phyloP scores from a whole-genome alignment of 2,888 invertebrate genomes.

The Nomada lathburiana region DNA sequence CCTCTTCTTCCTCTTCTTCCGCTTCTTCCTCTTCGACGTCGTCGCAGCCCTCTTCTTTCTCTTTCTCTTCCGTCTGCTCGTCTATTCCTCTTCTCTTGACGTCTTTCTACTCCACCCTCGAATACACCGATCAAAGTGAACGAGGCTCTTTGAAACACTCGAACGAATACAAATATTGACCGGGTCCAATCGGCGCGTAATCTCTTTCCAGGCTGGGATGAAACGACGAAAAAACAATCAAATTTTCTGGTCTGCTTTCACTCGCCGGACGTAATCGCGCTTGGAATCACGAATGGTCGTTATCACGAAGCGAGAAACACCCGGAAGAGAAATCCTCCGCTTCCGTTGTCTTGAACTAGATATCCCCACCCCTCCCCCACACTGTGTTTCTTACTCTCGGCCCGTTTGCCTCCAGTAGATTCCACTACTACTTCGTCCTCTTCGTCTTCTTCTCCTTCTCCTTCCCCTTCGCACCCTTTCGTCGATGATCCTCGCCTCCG shows the following conservation, averaged over 20 bases:
- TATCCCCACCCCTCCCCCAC: conserved; percentile 42
- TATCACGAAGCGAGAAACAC: conserved; percentile 47
- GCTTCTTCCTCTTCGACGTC: conserved; percentile 16
- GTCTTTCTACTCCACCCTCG: conserved; percentile 33
- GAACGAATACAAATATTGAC: conserved; percentile 43
- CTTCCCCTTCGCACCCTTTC: conserved; percentile 8
- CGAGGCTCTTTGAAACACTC: conserved; percentile 36
- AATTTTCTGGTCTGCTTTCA: conserved; percentile 41
- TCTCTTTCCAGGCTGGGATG: conserved; percentile 19
- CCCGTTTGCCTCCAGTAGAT: conserved; percentile 8
- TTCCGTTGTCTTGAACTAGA: conserved; percentile 59
- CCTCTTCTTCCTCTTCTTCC: conserved; percentile 41
- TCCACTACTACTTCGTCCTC: background rate
- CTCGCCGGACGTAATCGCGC: conserved; percentile 35
- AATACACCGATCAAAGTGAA: conserved; percentile 40
- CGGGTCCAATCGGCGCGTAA: conserved; percentile 40
- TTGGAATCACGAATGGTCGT: conserved; percentile 47
- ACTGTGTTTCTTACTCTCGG: conserved; percentile 8
- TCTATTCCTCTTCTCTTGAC: conserved; percentile 7
- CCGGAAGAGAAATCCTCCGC: conserved; percentile 61
- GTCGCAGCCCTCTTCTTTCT: conserved; percentile 32
- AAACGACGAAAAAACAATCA: conserved; percentile 47
- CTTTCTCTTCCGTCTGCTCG: conserved; percentile 13
- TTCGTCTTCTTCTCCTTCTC: background rate
- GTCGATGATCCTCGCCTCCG: conserved; percentile 9